phyloP scores from a whole-genome alignment of 2,113 vertebrate genomes.

The Tyrannus savana region DNA sequence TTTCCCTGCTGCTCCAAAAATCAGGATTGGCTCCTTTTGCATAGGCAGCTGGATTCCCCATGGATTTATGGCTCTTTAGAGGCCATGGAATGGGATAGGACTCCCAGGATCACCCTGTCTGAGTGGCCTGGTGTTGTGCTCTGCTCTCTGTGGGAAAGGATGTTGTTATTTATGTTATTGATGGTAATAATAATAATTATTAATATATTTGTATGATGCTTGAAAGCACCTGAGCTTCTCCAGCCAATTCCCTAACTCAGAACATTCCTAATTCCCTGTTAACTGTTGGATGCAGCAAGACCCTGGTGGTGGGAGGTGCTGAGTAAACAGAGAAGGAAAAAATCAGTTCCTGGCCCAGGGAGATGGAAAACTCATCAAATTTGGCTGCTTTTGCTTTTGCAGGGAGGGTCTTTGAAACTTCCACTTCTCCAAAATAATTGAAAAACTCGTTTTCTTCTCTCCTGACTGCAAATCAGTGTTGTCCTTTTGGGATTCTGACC shows the following conservation, averaged over 20 bases:
- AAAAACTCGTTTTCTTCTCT: rapidly evolving
- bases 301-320: neutral
- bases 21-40: rapidly evolving
- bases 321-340: neutral
- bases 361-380: neutral
- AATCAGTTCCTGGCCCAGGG: neutral
- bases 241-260: neutral
- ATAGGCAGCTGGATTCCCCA: rapidly evolving
- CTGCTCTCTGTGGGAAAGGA: neutral
- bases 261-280: neutral
- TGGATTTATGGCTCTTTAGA: neutral
- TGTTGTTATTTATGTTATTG: neutral
- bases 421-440: neutral
- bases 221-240: rapidly evolving
- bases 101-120: rapidly evolving
- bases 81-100: neutral
- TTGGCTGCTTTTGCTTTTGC: neutral
- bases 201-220: neutral
- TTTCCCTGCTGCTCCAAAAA: neutral
- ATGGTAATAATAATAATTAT: no score
- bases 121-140: rapidly evolving
- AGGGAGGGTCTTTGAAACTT: neutral
- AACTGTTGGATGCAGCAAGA: rapidly evolving
- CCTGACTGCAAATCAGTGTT: neutral
- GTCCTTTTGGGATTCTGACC: neutral